These are phyloP conservation scores for Myotis myotis DNA, from an alignment of 2,797 vertebrate genomes.

Conservation along the genomic window DNA sequence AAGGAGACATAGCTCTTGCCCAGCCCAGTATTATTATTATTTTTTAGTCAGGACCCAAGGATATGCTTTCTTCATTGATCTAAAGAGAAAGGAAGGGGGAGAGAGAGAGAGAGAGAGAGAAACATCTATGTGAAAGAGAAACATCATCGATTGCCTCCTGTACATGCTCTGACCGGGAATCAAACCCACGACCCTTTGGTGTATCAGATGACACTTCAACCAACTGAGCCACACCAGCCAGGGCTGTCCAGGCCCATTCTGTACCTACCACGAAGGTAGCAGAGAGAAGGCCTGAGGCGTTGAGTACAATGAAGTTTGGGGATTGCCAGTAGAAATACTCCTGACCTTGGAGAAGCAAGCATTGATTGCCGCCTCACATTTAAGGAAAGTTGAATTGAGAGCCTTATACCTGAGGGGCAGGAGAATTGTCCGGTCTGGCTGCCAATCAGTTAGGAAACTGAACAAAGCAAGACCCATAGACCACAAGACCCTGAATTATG, in stretches of 20 bases:
- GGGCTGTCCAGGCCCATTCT: background rate
- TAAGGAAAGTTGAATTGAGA: background rate
- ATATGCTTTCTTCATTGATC: background rate
- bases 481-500: background rate
- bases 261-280: background rate
- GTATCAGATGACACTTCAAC: background rate
- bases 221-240: background rate
- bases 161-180: background rate
- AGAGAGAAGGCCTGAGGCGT: background rate
- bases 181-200: background rate
- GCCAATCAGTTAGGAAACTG: background rate
- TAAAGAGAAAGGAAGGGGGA: background rate
- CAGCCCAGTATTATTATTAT: background rate
- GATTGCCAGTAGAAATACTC: background rate
- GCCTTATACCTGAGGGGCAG: background rate
- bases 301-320: background rate
- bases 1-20: background rate
- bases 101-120: background rate
- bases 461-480: slow-evolving; percentile 16
- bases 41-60: background rate
- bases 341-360: background rate
- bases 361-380: background rate
- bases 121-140: background rate
- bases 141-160: background rate
- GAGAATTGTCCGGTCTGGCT: background rate